A percentile compares a stretch with the other conserved stretches of the same genome.
phyloP scores from a whole-genome alignment of 2,113 vertebrate species.

The Cranoglanis bouderius region DNA sequence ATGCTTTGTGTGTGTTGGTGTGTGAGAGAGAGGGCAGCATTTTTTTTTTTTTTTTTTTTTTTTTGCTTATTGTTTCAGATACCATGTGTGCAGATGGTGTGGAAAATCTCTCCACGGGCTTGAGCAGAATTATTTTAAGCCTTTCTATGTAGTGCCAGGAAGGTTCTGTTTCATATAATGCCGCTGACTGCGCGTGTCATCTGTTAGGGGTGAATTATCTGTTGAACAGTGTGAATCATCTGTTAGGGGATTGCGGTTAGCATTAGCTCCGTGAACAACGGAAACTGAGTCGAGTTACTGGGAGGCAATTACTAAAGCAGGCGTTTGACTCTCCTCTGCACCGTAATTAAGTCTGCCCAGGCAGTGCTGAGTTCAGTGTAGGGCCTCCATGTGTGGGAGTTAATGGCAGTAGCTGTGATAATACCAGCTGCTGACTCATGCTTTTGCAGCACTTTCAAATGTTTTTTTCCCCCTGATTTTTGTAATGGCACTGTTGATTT shows the following conservation, averaged over 20 bases:
- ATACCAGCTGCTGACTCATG: conserved; percentile 24
- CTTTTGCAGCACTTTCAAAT: not conserved
- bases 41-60: not conserved
- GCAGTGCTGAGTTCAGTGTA: not conserved
- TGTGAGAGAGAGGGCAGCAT: not conserved
- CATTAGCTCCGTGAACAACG: not conserved
- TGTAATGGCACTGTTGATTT: not conserved
- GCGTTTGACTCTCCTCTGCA: not conserved
- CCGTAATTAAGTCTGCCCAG: conserved; percentile 13
- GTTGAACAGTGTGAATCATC: not conserved
- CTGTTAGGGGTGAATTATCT: not conserved
- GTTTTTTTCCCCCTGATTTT: not conserved
- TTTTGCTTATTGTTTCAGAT: not conserved
- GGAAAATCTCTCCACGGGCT: conserved; percentile 39
- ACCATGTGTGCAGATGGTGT: not conserved
- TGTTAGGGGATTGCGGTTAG: not conserved
- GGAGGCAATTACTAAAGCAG: not conserved
- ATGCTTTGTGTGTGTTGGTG: conserved; percentile 7
- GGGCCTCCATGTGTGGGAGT: not conserved
- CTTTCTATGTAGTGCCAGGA: conserved; percentile 50
- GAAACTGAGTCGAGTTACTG: conserved; percentile 13
- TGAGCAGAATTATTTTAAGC: conserved; percentile 65
- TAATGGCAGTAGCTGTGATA: conserved; percentile 6
- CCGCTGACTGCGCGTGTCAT: conserved; percentile 16
- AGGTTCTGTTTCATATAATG: conserved; percentile 53